Evolutionary conservation across 2,888 invertebrate genomes (phyloP).

Genomic region (Lucinisca nassula): DNA sequence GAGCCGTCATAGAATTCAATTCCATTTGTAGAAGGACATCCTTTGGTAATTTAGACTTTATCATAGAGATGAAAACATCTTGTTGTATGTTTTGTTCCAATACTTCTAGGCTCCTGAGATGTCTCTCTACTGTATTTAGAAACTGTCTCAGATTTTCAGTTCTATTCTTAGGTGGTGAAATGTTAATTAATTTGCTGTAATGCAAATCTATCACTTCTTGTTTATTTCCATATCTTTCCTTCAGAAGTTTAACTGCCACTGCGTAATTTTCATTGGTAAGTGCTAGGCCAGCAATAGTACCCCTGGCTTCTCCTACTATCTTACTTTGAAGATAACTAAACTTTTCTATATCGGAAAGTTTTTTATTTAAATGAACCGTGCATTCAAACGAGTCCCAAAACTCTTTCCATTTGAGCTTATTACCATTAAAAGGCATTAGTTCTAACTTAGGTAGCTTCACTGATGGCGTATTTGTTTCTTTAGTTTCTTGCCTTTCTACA

Average conservation of each 20-base stretch:
- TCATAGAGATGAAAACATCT: slow-evolving; percentile 39
- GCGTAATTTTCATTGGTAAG: slow-evolving; percentile 46
- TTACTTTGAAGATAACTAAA: slow-evolving; percentile 22
- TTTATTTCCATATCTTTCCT: slow-evolving; percentile 35
- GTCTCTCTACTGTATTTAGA: slow-evolving; percentile 1
- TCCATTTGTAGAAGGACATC: slow-evolving; percentile 37
- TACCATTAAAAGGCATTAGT: slow-evolving; percentile 17
- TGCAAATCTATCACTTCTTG: slow-evolving; percentile 54
- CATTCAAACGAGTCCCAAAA: slow-evolving; percentile 43
- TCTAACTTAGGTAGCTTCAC: slow-evolving; percentile 44
- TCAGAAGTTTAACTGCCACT: slow-evolving; percentile 39
- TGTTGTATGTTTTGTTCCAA: slow-evolving; percentile 32
- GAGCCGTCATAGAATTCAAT: no score
- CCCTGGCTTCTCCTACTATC: slow-evolving; percentile 13
- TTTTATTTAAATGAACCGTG: slow-evolving; percentile 30
- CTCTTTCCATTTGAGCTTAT: slow-evolving; percentile 29
- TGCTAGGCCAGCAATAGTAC: slow-evolving; percentile 38
- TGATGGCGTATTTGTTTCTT: background rate
- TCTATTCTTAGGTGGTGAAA: background rate
- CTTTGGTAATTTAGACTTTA: slow-evolving; percentile 20
- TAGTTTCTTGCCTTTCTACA: background rate
- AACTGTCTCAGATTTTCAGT: background rate
- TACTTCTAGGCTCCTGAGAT: slow-evolving; percentile 19
- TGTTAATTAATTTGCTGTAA: slow-evolving; percentile 43
- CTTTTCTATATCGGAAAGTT: slow-evolving; percentile 24